Conservation (phyloP, 1,140 invertebrate genomes). For the Geopemphigus sp. region DNA sequence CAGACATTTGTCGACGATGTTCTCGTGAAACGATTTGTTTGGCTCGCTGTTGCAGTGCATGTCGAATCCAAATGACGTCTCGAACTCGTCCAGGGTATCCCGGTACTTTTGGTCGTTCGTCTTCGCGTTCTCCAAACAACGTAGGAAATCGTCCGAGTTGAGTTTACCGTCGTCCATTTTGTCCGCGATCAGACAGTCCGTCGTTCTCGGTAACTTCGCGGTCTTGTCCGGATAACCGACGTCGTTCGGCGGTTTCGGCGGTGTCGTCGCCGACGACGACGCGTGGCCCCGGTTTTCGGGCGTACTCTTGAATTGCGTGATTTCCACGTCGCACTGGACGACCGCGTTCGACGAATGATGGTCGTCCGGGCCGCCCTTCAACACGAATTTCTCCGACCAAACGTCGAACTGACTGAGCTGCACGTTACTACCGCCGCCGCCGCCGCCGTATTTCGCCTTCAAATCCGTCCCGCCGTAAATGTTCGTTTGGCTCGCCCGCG, state of each 20-base stretch:
- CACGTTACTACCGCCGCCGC: too few species aligned
- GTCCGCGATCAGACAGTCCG: not conserved
- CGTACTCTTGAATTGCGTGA: slow-evolving; percentile 15
- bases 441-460: slow-evolving; percentile 20
- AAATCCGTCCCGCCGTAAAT: not conserved
- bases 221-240: slow-evolving; percentile 12
- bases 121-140: slow-evolving; percentile 27
- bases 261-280: too few species aligned
- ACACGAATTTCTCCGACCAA: slow-evolving; percentile 37
- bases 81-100: slow-evolving; percentile 35
- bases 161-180: slow-evolving; percentile 16
- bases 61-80: slow-evolving; percentile 36
- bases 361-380: not conserved
- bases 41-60: slow-evolving; percentile 20
- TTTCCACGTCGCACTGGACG: slow-evolving; percentile 36
- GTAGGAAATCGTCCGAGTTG: not conserved
- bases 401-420: slow-evolving; percentile 31
- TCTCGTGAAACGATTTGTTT: slow-evolving; percentile 26
- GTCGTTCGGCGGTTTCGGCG: not conserved
- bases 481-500: not conserved
- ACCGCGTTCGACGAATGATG: not conserved
- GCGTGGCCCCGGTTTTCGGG: not conserved
- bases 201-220: not conserved
- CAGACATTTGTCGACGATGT: slow-evolving; percentile 41
- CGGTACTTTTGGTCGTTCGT: slow-evolving; percentile 15